Evolutionary conservation across 2,888 invertebrate genomes (phyloP), one percentile per base, ranked within the genome.

Genomic region (Cabera pusaria): DNA sequence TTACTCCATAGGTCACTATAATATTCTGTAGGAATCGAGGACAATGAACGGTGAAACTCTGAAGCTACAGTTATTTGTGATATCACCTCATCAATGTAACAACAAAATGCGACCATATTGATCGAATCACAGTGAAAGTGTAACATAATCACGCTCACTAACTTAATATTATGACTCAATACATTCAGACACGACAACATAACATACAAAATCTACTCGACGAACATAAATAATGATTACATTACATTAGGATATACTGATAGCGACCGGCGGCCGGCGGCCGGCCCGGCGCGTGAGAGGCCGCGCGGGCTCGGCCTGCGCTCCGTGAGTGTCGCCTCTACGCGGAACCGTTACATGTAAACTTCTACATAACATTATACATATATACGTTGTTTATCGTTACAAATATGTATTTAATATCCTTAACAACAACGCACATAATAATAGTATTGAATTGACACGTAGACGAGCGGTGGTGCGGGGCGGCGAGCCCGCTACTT

Each of bases 371-470:
- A 83, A 85, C 84, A 79, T 76, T 69, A 71, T 72, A 82, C 72
- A 78, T 45, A 37, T 22, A 26, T 12, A 16, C 31, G 10, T 31
- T 69, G 60, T 62, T 72, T 68, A 71, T 73, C 63, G 64, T 77
- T 85, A 85, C 81, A 85, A 84, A 83, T 82, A 78, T 72, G 69
- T 72, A 43, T 49, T 44, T 70, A 69, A 65, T 68, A 72, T 72
- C 60, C 81, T 83, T 84, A 85, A 81, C 71, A 82, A 84, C 82
- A 77, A 84, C 73, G 83, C 81, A 80, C 79, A 81, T 81, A 79
- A 75, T 80, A 84, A 83, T 83, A 80, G 72, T 81, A 76, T n/a
- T 81, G 86, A 87, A 87, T 87, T 87, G 87, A 87, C 87, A 86
- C 83, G 77, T 82, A 75, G 72, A 72, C 71, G 67, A 72, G 59